These are phyloP conservation scores for Eristalis intricaria DNA, from an alignment of 2,888 invertebrate species.

Conservation along the genomic window DNA sequence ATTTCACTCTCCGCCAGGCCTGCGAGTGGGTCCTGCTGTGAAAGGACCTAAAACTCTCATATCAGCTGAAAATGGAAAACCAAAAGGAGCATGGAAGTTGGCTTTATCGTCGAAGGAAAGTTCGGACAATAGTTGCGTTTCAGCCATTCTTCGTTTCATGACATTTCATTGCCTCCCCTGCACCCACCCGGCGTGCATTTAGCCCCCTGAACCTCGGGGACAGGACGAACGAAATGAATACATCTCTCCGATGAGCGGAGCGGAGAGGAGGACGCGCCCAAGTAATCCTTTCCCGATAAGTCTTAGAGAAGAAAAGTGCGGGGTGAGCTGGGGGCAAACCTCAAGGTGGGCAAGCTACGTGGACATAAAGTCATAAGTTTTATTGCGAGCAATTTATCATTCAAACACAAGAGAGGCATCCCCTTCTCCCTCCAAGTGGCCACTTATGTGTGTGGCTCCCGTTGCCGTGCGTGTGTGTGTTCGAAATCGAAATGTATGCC, in stretches of 20 bases:
- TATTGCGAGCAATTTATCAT: conserved; percentile 72
- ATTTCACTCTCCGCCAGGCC: conserved; percentile 63
- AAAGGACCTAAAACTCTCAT: conserved; percentile 56
- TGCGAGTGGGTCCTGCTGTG: conserved; percentile 13
- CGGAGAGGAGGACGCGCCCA: background rate
- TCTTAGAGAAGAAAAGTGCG: conserved; percentile 62
- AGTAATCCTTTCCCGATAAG: conserved; percentile 65
- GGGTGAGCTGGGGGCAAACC: conserved; percentile 39
- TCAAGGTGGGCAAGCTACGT: conserved; percentile 69
- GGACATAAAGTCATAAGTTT: conserved; percentile 73
- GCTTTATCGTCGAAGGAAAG: conserved; percentile 66
- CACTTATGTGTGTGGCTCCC: conserved; percentile 59
- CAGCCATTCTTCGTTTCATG: conserved; percentile 66
- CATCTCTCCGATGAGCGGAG: background rate
- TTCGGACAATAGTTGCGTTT: conserved; percentile 71
- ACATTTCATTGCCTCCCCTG: conserved; percentile 48
- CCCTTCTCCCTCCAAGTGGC: conserved; percentile 51
- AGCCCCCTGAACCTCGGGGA: background rate
- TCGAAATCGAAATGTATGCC: conserved; percentile 24
- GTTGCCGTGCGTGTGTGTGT: conserved; percentile 10
- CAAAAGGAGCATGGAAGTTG: conserved; percentile 42
- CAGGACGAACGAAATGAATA: conserved; percentile 11
- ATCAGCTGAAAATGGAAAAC: conserved; percentile 56
- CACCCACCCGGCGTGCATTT: conserved; percentile 7
- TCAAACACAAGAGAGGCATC: conserved; percentile 67